A percentile compares a stretch with the other conserved stretches of the same genome.
Conservation (phyloP, 2,797 vertebrate genomes). For the Rhynchotus rufescens region DNA sequence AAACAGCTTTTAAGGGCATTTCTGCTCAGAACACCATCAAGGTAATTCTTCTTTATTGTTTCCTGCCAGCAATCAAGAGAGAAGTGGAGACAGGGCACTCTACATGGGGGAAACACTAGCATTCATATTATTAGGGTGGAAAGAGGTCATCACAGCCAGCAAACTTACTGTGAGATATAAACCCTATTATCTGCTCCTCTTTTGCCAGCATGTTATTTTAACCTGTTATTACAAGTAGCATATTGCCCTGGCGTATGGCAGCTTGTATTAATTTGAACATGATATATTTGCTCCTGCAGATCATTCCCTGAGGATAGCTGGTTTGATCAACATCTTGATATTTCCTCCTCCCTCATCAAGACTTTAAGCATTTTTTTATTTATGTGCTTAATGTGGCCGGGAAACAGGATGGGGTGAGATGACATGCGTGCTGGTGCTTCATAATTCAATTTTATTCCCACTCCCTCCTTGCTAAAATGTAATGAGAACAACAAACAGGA, state of each 20-base stretch:
- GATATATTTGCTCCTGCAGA: constrained; percentile 34
- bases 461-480: constrained; percentile 60
- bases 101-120: constrained; percentile 22
- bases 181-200: not conserved
- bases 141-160: not conserved
- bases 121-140: not conserved
- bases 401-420: constrained; percentile 40
- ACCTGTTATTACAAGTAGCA: not conserved
- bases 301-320: constrained; percentile 26
- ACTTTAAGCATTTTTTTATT: constrained; percentile 38
- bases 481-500: constrained; percentile 74
- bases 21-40: constrained; percentile 17
- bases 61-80: constrained; percentile 2
- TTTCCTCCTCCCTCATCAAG: constrained; percentile 17
- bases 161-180: constrained; percentile 1
- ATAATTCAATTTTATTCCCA: constrained; percentile 71
- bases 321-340: constrained; percentile 52
- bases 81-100: not conserved
- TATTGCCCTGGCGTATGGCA: not conserved
- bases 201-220: not conserved
- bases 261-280: constrained; percentile 43
- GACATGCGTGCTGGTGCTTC: constrained; percentile 37
- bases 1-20: constrained; percentile 47
- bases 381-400: constrained; percentile 44
- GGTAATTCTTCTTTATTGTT: constrained; percentile 56